A percentile compares a stretch with the other conserved stretches of the same genome.
Conservation (phyloP, 2,888 invertebrate genomes). For the Drosophila pullipes region DNA sequence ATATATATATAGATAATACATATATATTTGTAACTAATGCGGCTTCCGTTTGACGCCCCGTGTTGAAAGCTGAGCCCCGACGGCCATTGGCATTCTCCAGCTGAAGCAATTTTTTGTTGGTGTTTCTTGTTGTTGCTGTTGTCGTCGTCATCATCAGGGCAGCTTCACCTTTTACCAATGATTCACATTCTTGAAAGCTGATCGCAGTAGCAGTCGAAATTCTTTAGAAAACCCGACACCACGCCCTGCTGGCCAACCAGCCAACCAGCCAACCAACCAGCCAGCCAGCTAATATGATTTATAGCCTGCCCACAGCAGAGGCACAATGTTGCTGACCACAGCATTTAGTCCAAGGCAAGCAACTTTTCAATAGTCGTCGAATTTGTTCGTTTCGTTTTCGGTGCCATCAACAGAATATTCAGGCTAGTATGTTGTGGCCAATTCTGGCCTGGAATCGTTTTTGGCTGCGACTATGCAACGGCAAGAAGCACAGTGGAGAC, state of each 20-base stretch:
- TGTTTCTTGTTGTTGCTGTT: neutral
- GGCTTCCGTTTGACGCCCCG: conserved; percentile 78
- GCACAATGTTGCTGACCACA: conserved; percentile 42
- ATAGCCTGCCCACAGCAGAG: conserved; percentile 48
- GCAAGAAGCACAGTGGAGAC: conserved; percentile 33
- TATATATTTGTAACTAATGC: conserved; percentile 58
- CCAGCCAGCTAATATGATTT: conserved; percentile 56
- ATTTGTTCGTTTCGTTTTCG: conserved; percentile 13
- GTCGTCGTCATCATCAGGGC: conserved; percentile 6
- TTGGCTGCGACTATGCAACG: conserved; percentile 31
- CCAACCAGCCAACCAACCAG: conserved; percentile 21
- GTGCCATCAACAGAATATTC: conserved; percentile 50
- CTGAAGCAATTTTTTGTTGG: conserved; percentile 13
- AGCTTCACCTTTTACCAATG: conserved; percentile 51
- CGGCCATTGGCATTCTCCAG: conserved; percentile 28
- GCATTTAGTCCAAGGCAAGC: conserved; percentile 80
- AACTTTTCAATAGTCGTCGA: conserved; percentile 52
- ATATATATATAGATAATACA: neutral
- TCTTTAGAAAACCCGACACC: conserved; percentile 68
- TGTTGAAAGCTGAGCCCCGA: conserved; percentile 66
- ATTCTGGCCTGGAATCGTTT: conserved; percentile 56
- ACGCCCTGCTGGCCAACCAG: conserved; percentile 45
- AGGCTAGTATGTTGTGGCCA: conserved; percentile 1
- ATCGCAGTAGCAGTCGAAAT: conserved; percentile 64
- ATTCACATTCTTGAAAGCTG: conserved; percentile 67